Conservation (phyloP, 2,888 invertebrate species). For the Drosophila siamana region DNA sequence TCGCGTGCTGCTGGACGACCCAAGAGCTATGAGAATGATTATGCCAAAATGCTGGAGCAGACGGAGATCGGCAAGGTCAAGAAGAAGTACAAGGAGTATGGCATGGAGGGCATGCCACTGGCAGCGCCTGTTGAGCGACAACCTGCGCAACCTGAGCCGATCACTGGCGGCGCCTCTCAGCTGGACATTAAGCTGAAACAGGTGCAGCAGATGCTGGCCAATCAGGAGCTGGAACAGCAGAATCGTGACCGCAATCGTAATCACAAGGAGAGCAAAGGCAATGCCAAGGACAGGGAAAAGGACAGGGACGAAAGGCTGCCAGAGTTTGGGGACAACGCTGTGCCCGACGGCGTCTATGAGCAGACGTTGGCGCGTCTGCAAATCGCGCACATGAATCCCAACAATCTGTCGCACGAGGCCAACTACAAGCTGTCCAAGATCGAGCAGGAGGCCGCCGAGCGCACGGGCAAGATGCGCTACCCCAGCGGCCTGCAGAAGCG, state of each 20-base stretch:
- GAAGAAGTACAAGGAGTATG: slow-evolving; percentile 50
- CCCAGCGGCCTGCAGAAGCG: slow-evolving; percentile 47
- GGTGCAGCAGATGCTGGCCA: slow-evolving; percentile 24
- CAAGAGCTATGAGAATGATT: slow-evolving; percentile 3
- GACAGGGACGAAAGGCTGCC: slow-evolving; percentile 3
- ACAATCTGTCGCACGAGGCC: slow-evolving; percentile 84
- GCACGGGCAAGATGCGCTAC: slow-evolving; percentile 6
- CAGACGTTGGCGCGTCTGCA: slow-evolving; percentile 54
- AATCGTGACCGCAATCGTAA: not conserved
- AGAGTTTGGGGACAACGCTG: slow-evolving; percentile 9
- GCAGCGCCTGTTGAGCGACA: not conserved
- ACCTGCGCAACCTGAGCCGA: not conserved
- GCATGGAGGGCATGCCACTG: not conserved
- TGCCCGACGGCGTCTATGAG: slow-evolving; percentile 63
- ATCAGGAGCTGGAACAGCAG: slow-evolving; percentile 26
- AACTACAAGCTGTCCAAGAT: slow-evolving; percentile 84
- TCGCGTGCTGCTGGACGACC: not conserved
- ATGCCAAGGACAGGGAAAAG: not conserved
- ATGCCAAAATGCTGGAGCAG: slow-evolving; percentile 39
- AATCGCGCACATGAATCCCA: slow-evolving; percentile 39
- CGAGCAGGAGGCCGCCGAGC: slow-evolving; percentile 83
- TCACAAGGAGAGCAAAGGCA: not conserved
- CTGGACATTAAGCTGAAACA: slow-evolving; percentile 52
- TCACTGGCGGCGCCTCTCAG: slow-evolving; percentile 11
- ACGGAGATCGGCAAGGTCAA: slow-evolving; percentile 63